These are phyloP conservation scores for Caenorhabditis brenneri DNA, from an alignment of 1,140 invertebrate genomes.

Conservation along the genomic window DNA sequence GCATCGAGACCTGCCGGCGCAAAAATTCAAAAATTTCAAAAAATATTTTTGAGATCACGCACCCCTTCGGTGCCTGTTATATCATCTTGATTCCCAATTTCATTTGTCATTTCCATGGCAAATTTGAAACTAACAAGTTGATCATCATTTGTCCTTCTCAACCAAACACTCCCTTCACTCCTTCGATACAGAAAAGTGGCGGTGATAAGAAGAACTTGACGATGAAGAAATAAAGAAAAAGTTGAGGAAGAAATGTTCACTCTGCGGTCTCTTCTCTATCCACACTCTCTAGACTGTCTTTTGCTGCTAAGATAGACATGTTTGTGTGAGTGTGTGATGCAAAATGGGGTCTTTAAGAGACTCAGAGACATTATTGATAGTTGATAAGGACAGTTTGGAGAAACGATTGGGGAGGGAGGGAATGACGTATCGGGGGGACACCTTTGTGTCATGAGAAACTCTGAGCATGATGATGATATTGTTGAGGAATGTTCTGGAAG, in stretches of 20 bases:
- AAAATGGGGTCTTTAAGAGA: background rate
- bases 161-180: background rate
- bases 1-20: background rate
- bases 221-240: background rate
- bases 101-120: no score
- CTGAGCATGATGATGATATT: no score
- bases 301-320: constrained; percentile 39
- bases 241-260: background rate
- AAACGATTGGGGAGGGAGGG: background rate
- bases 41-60: no score
- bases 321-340: background rate
- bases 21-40: background rate
- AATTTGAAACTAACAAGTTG: background rate
- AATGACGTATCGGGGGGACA: background rate
- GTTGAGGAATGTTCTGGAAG: no score
- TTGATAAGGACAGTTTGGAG: background rate
- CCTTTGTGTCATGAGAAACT: no score
- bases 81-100: no score
- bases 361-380: background rate
- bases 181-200: no score
- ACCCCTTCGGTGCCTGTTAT: no score
- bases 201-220: no score
- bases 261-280: background rate
- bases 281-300: background rate
- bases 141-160: no score